phyloP scores from a whole-genome alignment of 2,888 invertebrate genomes.

The Troilus luridus region DNA sequence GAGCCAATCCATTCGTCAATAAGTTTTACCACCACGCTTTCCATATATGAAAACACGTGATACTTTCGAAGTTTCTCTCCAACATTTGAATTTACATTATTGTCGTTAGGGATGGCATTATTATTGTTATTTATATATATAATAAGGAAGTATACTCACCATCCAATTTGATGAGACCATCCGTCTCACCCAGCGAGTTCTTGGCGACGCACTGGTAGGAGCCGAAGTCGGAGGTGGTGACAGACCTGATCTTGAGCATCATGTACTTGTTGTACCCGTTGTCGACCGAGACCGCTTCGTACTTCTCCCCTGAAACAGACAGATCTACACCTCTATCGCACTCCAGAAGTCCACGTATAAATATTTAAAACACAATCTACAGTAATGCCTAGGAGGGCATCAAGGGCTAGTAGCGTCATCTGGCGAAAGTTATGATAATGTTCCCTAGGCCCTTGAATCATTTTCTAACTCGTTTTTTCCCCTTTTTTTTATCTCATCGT shows the following conservation, averaged over 20 bases:
- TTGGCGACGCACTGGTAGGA: conserved; percentile 93
- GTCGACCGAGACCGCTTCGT: conserved; percentile 86
- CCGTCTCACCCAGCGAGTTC: conserved; percentile 91
- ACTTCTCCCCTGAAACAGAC: conserved; percentile 83
- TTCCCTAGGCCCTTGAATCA: neutral
- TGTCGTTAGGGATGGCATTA: too few relatives aligned
- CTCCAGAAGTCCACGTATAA: conserved; percentile 35
- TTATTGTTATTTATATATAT: too few relatives aligned
- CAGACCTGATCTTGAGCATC: conserved; percentile 89
- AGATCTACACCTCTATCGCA: conserved; percentile 65
- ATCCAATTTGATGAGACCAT: conserved; percentile 90
- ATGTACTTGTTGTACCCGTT: conserved; percentile 91
- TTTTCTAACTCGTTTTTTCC: neutral
- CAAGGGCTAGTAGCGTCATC: neutral
- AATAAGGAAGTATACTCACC: conserved; percentile 74
- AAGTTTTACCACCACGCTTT: too few relatives aligned
- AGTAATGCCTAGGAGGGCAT: neutral
- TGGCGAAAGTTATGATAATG: neutral
- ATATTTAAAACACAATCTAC: conserved; percentile 38
- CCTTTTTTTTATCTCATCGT: neutral
- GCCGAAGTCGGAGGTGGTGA: conserved; percentile 85
- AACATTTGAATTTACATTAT: too few relatives aligned
- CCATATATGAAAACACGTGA: too few relatives aligned
- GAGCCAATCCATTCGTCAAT: too few relatives aligned
- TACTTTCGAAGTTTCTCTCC: too few relatives aligned